Percentiles rank a stretch among this genome's conserved stretches.
Evolutionary conservation across 2,113 vertebrate genomes (phyloP).

Genomic region (Notothenia rossii): DNA sequence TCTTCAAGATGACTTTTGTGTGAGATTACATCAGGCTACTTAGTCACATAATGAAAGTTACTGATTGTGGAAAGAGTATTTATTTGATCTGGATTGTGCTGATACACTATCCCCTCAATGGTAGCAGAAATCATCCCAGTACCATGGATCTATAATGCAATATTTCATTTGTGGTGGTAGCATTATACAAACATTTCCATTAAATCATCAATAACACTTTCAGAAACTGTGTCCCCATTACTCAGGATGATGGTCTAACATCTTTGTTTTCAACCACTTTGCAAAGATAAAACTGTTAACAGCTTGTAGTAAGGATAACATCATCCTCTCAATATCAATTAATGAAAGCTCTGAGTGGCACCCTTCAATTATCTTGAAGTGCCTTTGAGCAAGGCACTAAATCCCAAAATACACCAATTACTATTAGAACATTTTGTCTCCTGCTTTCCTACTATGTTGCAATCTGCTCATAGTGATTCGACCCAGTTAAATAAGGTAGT

Average conservation of each 20-base stretch:
- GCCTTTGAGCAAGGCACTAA: neutral
- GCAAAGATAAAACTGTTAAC: neutral
- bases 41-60: neutral
- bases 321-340: neutral
- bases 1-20: neutral
- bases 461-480: constrained; percentile 6
- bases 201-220: neutral
- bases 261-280: neutral
- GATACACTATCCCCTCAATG: neutral
- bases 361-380: neutral
- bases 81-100: neutral
- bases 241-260: neutral
- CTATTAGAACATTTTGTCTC: neutral
- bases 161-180: neutral
- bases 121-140: too few relatives aligned
- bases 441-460: neutral
- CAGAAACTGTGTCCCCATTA: neutral
- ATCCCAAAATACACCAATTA: neutral
- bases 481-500: constrained; percentile 43
- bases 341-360: neutral
- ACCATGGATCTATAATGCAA: neutral
- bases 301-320: neutral
- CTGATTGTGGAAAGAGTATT: neutral
- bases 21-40: neutral
- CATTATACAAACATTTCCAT: neutral